These are phyloP conservation scores for Lycia hirtaria DNA, from an alignment of 2,888 invertebrate genomes.

Conservation along the genomic window DNA sequence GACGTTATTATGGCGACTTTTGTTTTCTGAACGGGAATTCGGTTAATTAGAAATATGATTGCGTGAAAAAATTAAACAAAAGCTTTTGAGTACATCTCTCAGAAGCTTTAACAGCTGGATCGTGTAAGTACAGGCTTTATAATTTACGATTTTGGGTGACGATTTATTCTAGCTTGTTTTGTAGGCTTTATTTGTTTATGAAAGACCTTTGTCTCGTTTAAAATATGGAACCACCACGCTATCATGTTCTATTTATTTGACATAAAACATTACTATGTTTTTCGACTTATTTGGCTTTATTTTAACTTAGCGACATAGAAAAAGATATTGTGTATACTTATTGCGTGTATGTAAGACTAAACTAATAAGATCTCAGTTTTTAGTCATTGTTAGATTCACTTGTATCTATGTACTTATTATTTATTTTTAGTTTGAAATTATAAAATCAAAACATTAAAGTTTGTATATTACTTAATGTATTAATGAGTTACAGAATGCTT, in stretches of 20 bases:
- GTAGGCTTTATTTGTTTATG: background rate
- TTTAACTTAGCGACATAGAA: too few species aligned
- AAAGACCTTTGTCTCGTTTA: background rate
- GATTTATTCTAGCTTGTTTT: conserved; percentile 13
- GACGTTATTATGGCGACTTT: conserved; percentile 52
- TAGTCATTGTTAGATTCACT: too few species aligned
- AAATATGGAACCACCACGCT: background rate
- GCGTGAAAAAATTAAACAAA: conserved; percentile 42
- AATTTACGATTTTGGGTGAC: conserved; percentile 16
- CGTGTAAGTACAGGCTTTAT: conserved; percentile 17
- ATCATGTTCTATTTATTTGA: background rate
- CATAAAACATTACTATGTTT: too few species aligned
- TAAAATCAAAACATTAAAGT: too few species aligned
- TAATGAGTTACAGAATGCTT: too few species aligned
- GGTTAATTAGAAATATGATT: conserved; percentile 59
- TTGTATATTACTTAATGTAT: too few species aligned
- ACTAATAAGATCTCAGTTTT: too few species aligned
- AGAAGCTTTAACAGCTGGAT: conserved; percentile 15
- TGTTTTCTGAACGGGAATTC: conserved; percentile 52
- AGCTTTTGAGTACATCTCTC: conserved; percentile 14
- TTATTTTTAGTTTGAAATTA: too few species aligned
- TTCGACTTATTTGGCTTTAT: too few species aligned
- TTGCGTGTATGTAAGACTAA: too few species aligned
- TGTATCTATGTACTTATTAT: too few species aligned
- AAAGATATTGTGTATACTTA: too few species aligned